Evolutionary conservation across 1,140 invertebrate genomes (phyloP), one percentile per base, ranked within the genome.

Genomic region (Belonocnema kinseyi): DNA sequence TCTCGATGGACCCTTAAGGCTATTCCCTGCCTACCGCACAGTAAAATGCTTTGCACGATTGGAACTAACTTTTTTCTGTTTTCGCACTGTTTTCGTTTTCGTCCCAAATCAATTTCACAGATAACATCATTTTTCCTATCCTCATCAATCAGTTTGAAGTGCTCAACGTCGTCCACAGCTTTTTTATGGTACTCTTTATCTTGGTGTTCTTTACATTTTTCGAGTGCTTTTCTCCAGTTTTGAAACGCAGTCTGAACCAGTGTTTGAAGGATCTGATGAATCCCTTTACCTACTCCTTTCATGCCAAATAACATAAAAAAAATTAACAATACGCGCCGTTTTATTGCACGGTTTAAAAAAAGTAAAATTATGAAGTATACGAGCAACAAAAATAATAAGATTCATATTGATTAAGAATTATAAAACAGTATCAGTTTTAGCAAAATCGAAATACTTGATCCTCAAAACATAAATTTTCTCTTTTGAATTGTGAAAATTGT

Each of bases 21-120:
- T 52, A 76, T 10, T 52, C 54, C 75, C 53, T 76, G 75, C 46
- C n/a, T 52, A 21, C 75, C 75, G n/a, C 75, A 76, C 12, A 71
- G 53, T 46, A 10, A 6, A 46, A 46, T 10, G 40, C 40, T 46
- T 10, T 5, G 40, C 0, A 72, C 12, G 70, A 72, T 72, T 40
- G 40, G 70, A 72, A 17, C 0, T 33, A 72, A 17, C 17, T 72
- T 72, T 40, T 12, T 26, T 72, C 70, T 72, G 33, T 72, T 72
- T 46, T 72, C 70, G 70, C 3, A 4, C 26, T 72, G 70, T 40
- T 3, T 2, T 16, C 40, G 19, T 40, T 72, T 40, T 17, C 70
- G 1, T 14, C 70, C 26, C 0, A 2, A 12, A 72, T 72, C 26
- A n/a, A 74, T 40, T 1, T 54, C 40, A 21, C n/a, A 16, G 17